Evolutionary conservation across 2,797 vertebrate genomes (phyloP).

Genomic region (Margarornis squamiger): DNA sequence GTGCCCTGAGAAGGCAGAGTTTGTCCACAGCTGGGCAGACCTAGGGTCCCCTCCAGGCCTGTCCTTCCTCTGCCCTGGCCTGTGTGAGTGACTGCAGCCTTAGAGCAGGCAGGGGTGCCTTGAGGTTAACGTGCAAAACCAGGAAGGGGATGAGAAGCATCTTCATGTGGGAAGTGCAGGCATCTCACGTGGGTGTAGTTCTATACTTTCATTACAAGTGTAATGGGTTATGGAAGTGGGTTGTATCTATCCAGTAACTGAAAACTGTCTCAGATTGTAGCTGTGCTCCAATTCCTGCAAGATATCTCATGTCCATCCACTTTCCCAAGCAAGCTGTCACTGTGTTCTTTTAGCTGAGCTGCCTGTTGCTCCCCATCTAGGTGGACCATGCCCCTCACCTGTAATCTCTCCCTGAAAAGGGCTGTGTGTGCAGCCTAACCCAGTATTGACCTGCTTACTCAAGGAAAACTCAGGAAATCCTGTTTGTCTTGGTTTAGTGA

Average conservation of each 20-base stretch:
- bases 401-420: not conserved
- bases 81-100: not conserved
- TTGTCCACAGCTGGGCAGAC: not conserved
- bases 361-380: not conserved
- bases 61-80: not conserved
- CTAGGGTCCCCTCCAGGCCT: not conserved
- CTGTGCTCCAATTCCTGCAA: not conserved
- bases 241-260: not conserved
- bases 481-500: not conserved
- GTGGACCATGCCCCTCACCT: not conserved
- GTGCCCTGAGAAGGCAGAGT: not conserved
- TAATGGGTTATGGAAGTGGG: rapidly evolving
- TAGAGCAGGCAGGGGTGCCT: not conserved
- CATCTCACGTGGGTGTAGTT: not conserved
- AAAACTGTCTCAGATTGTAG: rapidly evolving
- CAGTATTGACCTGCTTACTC: not conserved
- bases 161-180: rapidly evolving
- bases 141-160: rapidly evolving
- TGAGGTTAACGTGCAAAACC: not conserved
- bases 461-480: not conserved
- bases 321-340: not conserved
- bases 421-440: not conserved
- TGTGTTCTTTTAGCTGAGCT: not conserved
- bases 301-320: rapidly evolving
- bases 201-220: rapidly evolving